Evolutionary conservation across 2,797 vertebrate genomes (phyloP), one percentile per base, ranked within the genome.

Genomic region (Eupleurogrammus muticus): DNA sequence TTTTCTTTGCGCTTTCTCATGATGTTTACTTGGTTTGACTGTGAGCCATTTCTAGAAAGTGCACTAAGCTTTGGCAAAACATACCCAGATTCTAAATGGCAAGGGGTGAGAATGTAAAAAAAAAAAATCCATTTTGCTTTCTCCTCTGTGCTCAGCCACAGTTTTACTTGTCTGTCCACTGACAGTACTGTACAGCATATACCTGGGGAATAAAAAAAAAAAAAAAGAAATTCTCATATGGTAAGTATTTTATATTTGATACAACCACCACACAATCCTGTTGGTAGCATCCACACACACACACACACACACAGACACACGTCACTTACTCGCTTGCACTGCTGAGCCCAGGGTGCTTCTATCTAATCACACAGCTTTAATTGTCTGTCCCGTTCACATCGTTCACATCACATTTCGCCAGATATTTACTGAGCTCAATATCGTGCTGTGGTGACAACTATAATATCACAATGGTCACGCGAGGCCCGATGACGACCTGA

Each of bases 61-160:
- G 13, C 1, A 11, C 17, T 20, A 7, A 20, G 24, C 7, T 40
- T 32, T 40, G 51, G 5, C n/a, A 55, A 14, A 55, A 44, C 40
- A 44, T 6, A 20, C 11, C 14, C 9, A 20, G 5, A 32, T 19
- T 44, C 1, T 9, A 23, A 32, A 38, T 28, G 44, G 40, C 40
- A 44, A 44, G 17, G 4, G 14, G 5, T 42, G 40, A 42, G 40
- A 42, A 16, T 16, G 40, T 42, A 7, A 17, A 42, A 42, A n/a
- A n/a, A n/a, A n/a, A n/a, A 80, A 63, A 80, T 76, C 59, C 48
- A 20, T 70, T 83, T 77, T 38, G 11, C 34, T 32, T 40, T 44
- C 48, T 58, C 16, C 3, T 60, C 53, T 24, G 40, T 34, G 19
- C 23, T 40, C 13, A 5, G 13, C 38, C 4, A 7, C 5, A 17